These are phyloP conservation scores for Sarcophaga bullata DNA, from an alignment of 1,140 invertebrate genomes.

Conservation along the genomic window DNA sequence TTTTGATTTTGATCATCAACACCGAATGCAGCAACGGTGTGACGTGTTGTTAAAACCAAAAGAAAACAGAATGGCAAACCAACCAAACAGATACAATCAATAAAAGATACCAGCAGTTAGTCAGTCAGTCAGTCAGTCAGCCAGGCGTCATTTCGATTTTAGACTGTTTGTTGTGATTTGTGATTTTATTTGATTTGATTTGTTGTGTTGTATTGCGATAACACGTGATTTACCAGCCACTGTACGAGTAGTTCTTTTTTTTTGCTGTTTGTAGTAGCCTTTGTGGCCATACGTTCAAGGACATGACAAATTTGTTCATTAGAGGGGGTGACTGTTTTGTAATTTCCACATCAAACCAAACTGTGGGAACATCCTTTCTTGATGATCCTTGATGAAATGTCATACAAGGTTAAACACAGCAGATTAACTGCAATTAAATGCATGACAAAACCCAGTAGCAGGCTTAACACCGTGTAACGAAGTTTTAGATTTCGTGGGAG, in stretches of 20 bases:
- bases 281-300: neutral
- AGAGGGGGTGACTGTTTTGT: neutral
- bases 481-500: constrained; percentile 20
- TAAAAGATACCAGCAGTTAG: neutral
- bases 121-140: neutral
- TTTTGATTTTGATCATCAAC: neutral
- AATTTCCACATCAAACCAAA: neutral
- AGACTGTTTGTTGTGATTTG: constrained; percentile 30
- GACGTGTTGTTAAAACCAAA: no score
- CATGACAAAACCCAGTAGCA: neutral
- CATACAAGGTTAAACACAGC: constrained; percentile 31
- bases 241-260: neutral
- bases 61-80: no score
- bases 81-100: neutral
- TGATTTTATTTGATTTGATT: constrained; percentile 22
- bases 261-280: neutral
- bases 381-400: constrained; percentile 27
- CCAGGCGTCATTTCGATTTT: neutral
- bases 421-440: constrained; percentile 41
- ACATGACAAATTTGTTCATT: constrained; percentile 30
- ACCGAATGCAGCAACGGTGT: neutral
- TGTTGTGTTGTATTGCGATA: neutral
- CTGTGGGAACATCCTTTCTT: constrained; percentile 23
- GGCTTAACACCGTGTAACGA: constrained; percentile 24
- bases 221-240: constrained; percentile 32